These are phyloP conservation scores for Thumatha senex DNA, from an alignment of 2,888 invertebrate genomes.

Conservation along the genomic window DNA sequence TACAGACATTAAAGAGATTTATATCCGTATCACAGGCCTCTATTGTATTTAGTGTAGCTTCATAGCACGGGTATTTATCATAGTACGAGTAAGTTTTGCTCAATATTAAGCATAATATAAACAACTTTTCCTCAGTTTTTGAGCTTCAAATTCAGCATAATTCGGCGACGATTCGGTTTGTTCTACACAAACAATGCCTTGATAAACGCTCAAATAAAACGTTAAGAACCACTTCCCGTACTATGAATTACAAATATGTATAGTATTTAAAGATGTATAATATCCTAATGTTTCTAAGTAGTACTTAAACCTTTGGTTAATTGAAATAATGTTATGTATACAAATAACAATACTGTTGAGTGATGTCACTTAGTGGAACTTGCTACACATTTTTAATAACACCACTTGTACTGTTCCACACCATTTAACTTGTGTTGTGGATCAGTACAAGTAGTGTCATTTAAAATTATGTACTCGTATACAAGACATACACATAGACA, in stretches of 20 bases:
- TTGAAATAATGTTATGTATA: no score
- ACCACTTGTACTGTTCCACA: no score
- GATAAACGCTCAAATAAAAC: conserved; percentile 47
- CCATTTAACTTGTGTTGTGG: no score
- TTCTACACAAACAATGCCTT: conserved; percentile 46
- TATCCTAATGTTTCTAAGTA: no score
- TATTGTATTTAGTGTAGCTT: conserved; percentile 2
- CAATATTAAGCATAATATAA: conserved; percentile 22
- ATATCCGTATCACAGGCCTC: not conserved
- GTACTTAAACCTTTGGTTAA: no score
- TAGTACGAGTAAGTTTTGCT: conserved; percentile 9
- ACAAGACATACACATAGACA: no score
- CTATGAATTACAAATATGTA: conserved; percentile 55
- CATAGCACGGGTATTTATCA: conserved; percentile 12
- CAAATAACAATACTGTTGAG: no score
- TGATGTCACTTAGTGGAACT: no score
- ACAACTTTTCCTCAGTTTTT: conserved; percentile 14
- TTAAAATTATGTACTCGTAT: no score
- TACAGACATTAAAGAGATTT: no score
- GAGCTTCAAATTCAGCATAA: conserved; percentile 10
- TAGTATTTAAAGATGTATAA: conserved; percentile 21
- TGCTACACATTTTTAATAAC: no score
- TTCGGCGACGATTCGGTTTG: conserved; percentile 34
- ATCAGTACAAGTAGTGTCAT: no score
- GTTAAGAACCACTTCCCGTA: conserved; percentile 49